Percentiles rank a stretch among this genome's conserved stretches.
Conservation (phyloP, 1,140 invertebrate species). For the Drosophila malerkotliana region DNA sequence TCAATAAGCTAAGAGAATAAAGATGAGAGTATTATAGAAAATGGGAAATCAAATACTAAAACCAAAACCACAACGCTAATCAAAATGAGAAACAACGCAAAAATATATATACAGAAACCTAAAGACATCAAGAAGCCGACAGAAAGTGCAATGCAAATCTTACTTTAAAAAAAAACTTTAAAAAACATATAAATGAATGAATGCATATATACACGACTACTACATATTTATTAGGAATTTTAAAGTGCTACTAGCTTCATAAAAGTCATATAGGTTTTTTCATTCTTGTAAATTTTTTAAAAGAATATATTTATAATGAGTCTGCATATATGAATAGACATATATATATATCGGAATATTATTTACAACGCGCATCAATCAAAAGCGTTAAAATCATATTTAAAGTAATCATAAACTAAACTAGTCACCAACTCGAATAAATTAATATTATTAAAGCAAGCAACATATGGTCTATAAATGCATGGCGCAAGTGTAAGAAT, state of each 20-base stretch:
- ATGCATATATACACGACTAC: conserved; percentile 13
- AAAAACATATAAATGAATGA: conserved; percentile 23
- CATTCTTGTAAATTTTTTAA: conserved; percentile 73
- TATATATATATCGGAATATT: conserved; percentile 5
- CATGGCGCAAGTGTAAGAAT: conserved; percentile 48
- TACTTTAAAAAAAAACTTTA: conserved; percentile 65
- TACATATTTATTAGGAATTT: conserved; percentile 38
- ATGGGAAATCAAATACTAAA: conserved; percentile 60
- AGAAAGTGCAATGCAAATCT: conserved; percentile 77
- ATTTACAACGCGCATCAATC: conserved; percentile 47
- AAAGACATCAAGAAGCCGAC: conserved; percentile 37
- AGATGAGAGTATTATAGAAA: conserved; percentile 43
- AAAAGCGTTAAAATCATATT: conserved; percentile 48
- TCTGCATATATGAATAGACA: conserved; percentile 32
- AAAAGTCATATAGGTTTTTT: conserved; percentile 51
- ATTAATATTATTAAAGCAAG: conserved; percentile 35
- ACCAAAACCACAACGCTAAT: conserved; percentile 64
- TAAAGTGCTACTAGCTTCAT: conserved; percentile 53
- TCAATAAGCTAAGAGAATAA: conserved; percentile 43
- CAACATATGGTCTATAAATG: conserved; percentile 42
- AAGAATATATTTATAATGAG: conserved; percentile 40
- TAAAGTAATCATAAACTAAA: conserved; percentile 43
- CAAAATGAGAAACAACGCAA: conserved; percentile 47
- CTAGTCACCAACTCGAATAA: conserved; percentile 51
- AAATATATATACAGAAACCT: conserved; percentile 24